A percentile compares a stretch with the other conserved stretches of the same genome.
These are phyloP conservation scores for Apamea anceps DNA, from an alignment of 2,888 invertebrate genomes.

Conservation along the genomic window DNA sequence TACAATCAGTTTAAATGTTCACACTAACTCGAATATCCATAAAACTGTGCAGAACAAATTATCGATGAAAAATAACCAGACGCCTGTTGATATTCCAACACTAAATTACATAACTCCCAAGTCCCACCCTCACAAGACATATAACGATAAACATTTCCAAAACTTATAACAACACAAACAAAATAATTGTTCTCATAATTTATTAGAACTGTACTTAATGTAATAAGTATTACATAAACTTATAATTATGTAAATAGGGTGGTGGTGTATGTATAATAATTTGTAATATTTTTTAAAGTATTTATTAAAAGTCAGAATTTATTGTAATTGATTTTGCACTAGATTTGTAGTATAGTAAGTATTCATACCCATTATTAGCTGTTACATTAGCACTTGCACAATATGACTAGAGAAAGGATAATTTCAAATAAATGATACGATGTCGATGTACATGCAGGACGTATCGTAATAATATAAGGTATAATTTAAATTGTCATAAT, in stretches of 20 bases:
- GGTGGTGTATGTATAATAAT: slow-evolving; percentile 75
- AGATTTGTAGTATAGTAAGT: slow-evolving; percentile 49
- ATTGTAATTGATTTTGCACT: slow-evolving; percentile 62
- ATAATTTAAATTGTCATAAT: slow-evolving; percentile 52
- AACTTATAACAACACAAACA: slow-evolving; percentile 87
- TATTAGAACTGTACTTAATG: slow-evolving; percentile 81
- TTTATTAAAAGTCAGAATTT: slow-evolving; percentile 53
- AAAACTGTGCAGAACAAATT: slow-evolving; percentile 78
- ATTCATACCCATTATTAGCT: slow-evolving; percentile 46
- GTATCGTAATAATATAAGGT: slow-evolving; percentile 28
- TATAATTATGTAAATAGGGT: slow-evolving; percentile 80
- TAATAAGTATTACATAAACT: slow-evolving; percentile 64
- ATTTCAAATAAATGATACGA: slow-evolving; percentile 22
- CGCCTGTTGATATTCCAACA: slow-evolving; percentile 83
- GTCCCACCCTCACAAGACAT: slow-evolving; percentile 78
- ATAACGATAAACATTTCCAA: slow-evolving; percentile 87
- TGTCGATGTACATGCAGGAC: background rate
- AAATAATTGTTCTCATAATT: slow-evolving; percentile 68
- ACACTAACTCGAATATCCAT: slow-evolving; percentile 84
- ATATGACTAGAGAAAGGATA: slow-evolving; percentile 47
- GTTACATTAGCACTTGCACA: slow-evolving; percentile 63
- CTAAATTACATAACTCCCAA: slow-evolving; percentile 88
- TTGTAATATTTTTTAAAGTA: slow-evolving; percentile 68
- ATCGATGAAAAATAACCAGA: slow-evolving; percentile 76
- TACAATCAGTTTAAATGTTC: slow-evolving; percentile 87